phyloP scores from a whole-genome alignment of 2,113 vertebrate genomes.

The Zootoca vivipara region DNA sequence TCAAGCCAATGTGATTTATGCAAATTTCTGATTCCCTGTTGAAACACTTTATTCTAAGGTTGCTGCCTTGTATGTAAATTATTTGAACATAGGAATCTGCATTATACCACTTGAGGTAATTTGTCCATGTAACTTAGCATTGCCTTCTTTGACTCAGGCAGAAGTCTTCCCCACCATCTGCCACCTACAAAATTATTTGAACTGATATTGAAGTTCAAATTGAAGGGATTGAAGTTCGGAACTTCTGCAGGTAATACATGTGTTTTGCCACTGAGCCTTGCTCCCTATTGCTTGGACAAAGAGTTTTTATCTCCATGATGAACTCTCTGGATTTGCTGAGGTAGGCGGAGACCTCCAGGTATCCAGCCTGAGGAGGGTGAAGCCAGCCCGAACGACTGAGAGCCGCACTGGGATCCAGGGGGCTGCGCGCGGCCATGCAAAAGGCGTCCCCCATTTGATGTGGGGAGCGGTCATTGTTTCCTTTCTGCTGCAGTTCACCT shows the following conservation, averaged over 20 bases:
- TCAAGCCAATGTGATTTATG: conserved; percentile 5
- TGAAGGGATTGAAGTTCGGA: neutral
- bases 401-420: no score
- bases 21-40: neutral
- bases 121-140: neutral
- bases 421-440: no score
- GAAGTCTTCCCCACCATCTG: neutral
- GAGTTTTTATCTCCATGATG: neutral
- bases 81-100: neutral
- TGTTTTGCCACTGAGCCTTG: no score
- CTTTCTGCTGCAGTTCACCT: neutral
- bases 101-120: neutral
- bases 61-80: neutral
- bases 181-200: neutral
- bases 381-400: no score
- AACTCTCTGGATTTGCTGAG: neutral
- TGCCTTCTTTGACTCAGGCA: neutral
- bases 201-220: neutral
- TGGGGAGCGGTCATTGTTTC: no score
- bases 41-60: neutral
- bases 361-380: no score
- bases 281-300: no score
- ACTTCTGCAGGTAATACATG: neutral
- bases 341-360: no score
- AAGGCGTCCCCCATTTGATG: no score